A percentile compares a stretch with the other conserved stretches of the same genome.
These are phyloP conservation scores for Bombus breviceps DNA, from an alignment of 1,140 invertebrate genomes.

Conservation along the genomic window DNA sequence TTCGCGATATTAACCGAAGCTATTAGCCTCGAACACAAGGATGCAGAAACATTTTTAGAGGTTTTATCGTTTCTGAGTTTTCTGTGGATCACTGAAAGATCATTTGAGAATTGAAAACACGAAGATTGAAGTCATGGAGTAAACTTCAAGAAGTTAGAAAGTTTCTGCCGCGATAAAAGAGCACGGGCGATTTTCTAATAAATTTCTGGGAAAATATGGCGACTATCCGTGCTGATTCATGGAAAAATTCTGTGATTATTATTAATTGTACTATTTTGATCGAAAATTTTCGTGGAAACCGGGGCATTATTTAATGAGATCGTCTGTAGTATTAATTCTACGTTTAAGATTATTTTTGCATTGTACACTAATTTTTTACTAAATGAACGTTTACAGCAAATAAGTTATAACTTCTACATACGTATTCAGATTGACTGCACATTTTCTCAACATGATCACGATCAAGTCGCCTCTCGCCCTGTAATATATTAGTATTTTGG, in stretches of 20 bases:
- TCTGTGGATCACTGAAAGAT: no score
- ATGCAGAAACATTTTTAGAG: background rate
- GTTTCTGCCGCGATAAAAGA: background rate
- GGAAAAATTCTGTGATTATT: background rate
- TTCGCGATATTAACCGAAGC: background rate
- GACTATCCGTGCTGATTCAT: background rate
- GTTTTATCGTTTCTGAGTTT: background rate
- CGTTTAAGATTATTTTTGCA: no score
- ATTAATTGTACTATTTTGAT: background rate
- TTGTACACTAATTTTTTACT: no score
- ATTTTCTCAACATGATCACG: no score
- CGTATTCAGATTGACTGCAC: no score
- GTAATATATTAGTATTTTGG: no score
- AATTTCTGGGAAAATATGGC: background rate
- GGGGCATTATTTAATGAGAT: no score
- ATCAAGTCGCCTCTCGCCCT: no score
- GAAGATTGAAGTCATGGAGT: background rate
- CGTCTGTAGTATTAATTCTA: no score
- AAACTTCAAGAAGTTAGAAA: background rate
- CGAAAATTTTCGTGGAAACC: background rate
- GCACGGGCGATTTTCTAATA: background rate
- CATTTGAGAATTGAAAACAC: slow-evolving; percentile 10
- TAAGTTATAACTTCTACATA: no score
- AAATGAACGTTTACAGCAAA: no score
- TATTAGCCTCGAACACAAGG: background rate